Conservation (phyloP, 2,113 vertebrate genomes). For the Etia nguti region DNA sequence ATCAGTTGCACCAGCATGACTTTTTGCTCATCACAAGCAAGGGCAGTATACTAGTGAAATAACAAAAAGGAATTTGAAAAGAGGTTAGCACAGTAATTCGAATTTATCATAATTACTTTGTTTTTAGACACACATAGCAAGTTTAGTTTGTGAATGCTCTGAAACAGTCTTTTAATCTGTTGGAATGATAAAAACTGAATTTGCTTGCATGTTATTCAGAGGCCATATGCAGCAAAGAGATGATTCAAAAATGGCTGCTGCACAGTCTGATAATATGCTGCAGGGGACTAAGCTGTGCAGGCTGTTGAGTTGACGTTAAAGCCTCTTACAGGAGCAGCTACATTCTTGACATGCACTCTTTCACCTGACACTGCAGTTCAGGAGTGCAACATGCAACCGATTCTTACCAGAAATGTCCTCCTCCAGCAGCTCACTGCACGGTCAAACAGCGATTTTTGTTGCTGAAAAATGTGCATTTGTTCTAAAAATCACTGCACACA, state of each 20-base stretch:
- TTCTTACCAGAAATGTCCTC: background rate
- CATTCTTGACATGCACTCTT: slow-evolving; percentile 2
- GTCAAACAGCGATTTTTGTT: background rate
- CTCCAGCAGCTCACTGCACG: background rate
- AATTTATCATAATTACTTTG: background rate
- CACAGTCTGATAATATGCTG: slow-evolving; percentile 24
- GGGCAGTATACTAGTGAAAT: background rate
- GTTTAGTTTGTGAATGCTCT: background rate
- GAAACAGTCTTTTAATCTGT: background rate
- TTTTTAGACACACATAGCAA: background rate
- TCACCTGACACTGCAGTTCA: slow-evolving; percentile 19
- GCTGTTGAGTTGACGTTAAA: slow-evolving; percentile 35
- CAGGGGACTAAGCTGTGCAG: slow-evolving; percentile 24
- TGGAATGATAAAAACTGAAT: background rate
- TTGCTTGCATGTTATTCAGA: background rate
- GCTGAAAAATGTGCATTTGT: background rate
- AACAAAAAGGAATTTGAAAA: background rate
- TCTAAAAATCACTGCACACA: background rate
- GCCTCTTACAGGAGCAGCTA: slow-evolving; percentile 13
- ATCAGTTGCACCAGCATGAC: background rate
- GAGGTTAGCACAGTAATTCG: background rate
- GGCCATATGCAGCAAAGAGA: background rate
- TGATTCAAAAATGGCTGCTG: slow-evolving; percentile 38
- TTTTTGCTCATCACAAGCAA: background rate
- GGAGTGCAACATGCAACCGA: background rate